Percentiles rank a stretch among this genome's conserved stretches.
phyloP scores from a whole-genome alignment of 2,113 vertebrate genomes.

The Takifugu bimaculatus region DNA sequence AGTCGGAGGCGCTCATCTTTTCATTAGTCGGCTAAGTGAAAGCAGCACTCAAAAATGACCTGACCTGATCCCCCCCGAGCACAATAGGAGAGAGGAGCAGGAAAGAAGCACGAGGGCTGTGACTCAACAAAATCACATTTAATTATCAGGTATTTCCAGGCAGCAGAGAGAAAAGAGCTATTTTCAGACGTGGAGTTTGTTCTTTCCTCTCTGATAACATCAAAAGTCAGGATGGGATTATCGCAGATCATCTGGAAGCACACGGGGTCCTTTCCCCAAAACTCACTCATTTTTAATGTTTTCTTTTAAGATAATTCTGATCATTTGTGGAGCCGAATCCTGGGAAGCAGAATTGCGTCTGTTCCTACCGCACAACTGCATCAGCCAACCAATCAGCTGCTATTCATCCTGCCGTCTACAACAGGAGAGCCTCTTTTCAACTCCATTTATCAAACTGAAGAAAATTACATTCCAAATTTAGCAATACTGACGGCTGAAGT shows the following conservation, averaged over 20 bases:
- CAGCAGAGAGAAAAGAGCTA: neutral
- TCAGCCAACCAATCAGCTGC: no score
- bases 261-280: no score
- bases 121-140: neutral
- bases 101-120: constrained; percentile 16
- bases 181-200: neutral
- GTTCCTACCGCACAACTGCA: neutral
- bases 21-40: constrained; percentile 43
- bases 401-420: no score
- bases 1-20: constrained; percentile 40
- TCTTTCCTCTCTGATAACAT: neutral
- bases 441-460: no score
- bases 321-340: no score
- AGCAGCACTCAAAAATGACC: constrained; percentile 23
- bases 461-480: no score
- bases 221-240: neutral
- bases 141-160: neutral
- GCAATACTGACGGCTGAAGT: no score
- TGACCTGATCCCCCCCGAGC: constrained; percentile 1
- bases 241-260: neutral
- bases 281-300: no score
- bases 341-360: neutral
- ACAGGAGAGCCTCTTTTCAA: no score
- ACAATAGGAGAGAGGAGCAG: constrained; percentile 10
- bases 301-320: no score